Evolutionary conservation across 2,888 invertebrate species (phyloP).

Genomic region (Chesias legatella): DNA sequence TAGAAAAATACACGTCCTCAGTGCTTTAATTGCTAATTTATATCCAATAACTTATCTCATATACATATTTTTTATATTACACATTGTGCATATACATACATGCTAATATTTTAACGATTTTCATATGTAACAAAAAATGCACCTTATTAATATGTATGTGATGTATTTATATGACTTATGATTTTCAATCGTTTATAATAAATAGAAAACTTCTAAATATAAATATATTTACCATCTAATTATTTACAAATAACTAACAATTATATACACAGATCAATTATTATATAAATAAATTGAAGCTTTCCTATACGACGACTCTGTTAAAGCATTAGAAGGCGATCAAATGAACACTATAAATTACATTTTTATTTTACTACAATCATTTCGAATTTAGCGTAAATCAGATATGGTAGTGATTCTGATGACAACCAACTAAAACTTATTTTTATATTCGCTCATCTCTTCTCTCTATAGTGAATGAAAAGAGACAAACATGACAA

Average conservation of each 20-base stretch:
- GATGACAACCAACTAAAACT: no score
- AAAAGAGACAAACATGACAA: no score
- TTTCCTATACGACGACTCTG: constrained; percentile 60
- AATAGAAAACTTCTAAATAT: constrained; percentile 57
- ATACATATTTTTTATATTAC: constrained; percentile 32
- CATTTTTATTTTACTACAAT: constrained; percentile 11
- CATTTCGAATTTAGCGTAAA: constrained; percentile 18
- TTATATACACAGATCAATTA: constrained; percentile 76
- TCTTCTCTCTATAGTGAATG: no score
- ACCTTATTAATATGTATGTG: constrained; percentile 28
- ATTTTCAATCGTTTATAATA: constrained; percentile 47
- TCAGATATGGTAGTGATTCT: no score
- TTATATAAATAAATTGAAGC: constrained; percentile 54
- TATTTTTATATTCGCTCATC: no score
- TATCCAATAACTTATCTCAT: constrained; percentile 33
- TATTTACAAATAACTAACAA: constrained; percentile 71
- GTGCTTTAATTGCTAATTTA: constrained; percentile 66
- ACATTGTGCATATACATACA: constrained; percentile 56
- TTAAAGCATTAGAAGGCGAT: constrained; percentile 79
- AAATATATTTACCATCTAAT: constrained; percentile 63
- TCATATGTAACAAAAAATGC: constrained; percentile 51
- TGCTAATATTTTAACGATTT: constrained; percentile 41
- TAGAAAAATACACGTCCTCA: constrained; percentile 79
- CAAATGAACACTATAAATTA: constrained; percentile 62
- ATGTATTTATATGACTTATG: constrained; percentile 34